phyloP scores from a whole-genome alignment of 2,888 invertebrate genomes.

The Cheilosia variabilis region DNA sequence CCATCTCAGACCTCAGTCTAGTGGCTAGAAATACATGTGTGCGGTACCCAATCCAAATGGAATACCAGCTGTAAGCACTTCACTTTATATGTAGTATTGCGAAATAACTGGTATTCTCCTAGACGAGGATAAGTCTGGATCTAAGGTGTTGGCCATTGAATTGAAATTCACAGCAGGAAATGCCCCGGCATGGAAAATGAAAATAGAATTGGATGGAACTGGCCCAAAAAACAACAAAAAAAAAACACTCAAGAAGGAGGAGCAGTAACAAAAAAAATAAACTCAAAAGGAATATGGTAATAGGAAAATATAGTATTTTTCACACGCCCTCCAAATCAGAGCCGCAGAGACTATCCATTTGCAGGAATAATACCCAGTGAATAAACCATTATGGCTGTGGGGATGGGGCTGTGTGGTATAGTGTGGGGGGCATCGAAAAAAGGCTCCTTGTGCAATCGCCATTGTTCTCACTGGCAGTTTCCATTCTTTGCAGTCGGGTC shows the following conservation, averaged over 20 bases:
- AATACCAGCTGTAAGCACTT: conserved; percentile 53
- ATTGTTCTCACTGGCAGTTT: conserved; percentile 59
- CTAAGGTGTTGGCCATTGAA: conserved; percentile 55
- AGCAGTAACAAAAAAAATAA: conserved; percentile 8
- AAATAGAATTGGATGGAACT: conserved; percentile 54
- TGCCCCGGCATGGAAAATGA: conserved; percentile 63
- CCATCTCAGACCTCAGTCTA: not conserved
- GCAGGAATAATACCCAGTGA: conserved; percentile 72
- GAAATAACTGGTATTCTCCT: conserved; percentile 27
- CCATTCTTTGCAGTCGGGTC: conserved; percentile 44
- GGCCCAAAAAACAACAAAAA: conserved; percentile 15
- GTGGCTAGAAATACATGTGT: conserved; percentile 38
- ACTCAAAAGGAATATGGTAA: conserved; percentile 72
- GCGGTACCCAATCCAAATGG: conserved; percentile 25
- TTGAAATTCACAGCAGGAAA: conserved; percentile 72
- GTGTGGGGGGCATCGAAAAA: conserved; percentile 11
- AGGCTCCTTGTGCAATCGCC: conserved; percentile 51
- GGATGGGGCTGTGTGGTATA: conserved; percentile 19
- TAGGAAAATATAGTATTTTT: conserved; percentile 72
- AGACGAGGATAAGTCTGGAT: conserved; percentile 24
- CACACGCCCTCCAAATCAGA: conserved; percentile 74
- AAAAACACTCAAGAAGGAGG: conserved; percentile 16
- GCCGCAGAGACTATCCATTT: conserved; percentile 74
- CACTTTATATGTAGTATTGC: conserved; percentile 58
- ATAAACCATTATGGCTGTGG: conserved; percentile 73